Percentiles rank a stretch among this genome's conserved stretches.
Evolutionary conservation across 1,140 invertebrate species (phyloP).

Genomic region (Drosophila leontia): DNA sequence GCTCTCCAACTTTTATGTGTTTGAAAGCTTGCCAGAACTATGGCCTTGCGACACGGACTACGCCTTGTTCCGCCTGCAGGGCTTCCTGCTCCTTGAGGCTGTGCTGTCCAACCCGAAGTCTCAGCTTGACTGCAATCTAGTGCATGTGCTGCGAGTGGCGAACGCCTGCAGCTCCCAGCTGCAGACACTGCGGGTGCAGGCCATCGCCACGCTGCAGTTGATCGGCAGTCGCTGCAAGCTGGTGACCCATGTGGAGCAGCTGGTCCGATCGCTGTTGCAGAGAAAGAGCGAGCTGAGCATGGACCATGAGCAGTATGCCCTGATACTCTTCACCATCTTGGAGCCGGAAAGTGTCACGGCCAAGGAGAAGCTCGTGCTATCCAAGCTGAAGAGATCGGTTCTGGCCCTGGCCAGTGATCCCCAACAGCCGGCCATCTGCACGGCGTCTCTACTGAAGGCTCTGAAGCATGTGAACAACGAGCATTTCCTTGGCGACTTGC

Average conservation of each 20-base stretch:
- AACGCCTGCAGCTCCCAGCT: constrained; percentile 55
- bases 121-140: constrained; percentile 24
- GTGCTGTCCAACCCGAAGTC: constrained; percentile 36
- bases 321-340: constrained; percentile 85
- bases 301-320: constrained; percentile 87
- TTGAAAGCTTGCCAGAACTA: constrained; percentile 50
- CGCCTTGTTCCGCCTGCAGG: constrained; percentile 56
- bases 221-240: constrained; percentile 9
- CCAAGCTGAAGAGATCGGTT: constrained; percentile 43
- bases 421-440: constrained; percentile 48
- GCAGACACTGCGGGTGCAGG: constrained; percentile 82
- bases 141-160: constrained; percentile 63
- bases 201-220: constrained; percentile 55
- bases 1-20: constrained; percentile 85
- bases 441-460: constrained; percentile 77
- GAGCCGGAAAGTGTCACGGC: constrained; percentile 28
- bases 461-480: constrained; percentile 86
- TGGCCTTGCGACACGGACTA: constrained; percentile 35
- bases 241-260: constrained; percentile 36
- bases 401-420: constrained; percentile 45
- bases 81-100: constrained; percentile 61
- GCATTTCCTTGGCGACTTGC: constrained; percentile 77
- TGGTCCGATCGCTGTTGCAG: constrained; percentile 62
- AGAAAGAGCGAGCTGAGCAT: constrained; percentile 87
- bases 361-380: constrained; percentile 40